Evolutionary conservation across 2,888 invertebrate species (phyloP), one percentile per base, ranked within the genome.

Genomic region (Aquatica leii): DNA sequence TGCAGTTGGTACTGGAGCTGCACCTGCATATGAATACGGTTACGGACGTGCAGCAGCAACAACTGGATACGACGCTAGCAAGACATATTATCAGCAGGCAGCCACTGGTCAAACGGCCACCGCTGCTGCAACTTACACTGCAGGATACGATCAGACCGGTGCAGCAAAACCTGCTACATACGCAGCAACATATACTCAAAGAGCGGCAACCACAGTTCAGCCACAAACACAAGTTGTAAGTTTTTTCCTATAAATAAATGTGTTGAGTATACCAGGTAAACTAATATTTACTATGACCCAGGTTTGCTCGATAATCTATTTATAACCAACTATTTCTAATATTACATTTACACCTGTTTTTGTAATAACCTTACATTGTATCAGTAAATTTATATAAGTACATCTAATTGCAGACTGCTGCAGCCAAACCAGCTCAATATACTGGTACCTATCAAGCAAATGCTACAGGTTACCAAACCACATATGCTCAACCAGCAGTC

Each of bases 31-130:
- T 82, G 89, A 89, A 73, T 89, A 89, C 82, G 87, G 88, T 51
- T 90, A 90, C 82, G 88, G 88, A 69, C 85, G 86, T 62, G 67
- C 74, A 14, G 67, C 70, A 12, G 71, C 71, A n/a, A 69, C 72
- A 8, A 85, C 88, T 54, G 84, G 84, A 65, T 85, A 85, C 48
- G 93, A 92, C 84, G 90, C 93, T 11, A 90, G 91, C 75, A 92
- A 94, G 82, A 90, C 92, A 1, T 91, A 90, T 66, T 93, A 93
- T 81, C 93, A 93, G 81, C 94, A 93, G 81, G 90, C 92, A 71
- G 89, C 91, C n/a, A 86, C 88, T 48, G 87, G 89, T 40, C 86
- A 88, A 51, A 83, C 86, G n/a, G 84, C 86, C 0, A 83, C 87
- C 58, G 88, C 90, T 78, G 88, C 66, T 21, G 66, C 66, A n/a